Evolutionary conservation across 2,113 vertebrate species (phyloP), one percentile per base, ranked within the genome.

Genomic region (Orthonyx spaldingii): DNA sequence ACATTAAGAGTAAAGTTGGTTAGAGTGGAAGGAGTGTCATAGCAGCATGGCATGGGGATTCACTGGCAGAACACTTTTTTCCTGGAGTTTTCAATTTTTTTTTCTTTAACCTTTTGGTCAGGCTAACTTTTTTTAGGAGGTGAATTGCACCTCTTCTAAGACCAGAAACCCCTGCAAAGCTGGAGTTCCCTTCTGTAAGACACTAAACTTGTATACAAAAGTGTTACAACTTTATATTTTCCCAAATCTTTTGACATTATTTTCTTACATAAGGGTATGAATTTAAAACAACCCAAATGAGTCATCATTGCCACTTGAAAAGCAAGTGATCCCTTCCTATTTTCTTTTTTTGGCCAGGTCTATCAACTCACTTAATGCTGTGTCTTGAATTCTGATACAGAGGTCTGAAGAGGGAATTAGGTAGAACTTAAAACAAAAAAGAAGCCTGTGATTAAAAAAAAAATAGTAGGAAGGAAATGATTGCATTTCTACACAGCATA

Each of bases 21-120:
- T 47, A n/a, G 23, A 18, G 11, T 56, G 32, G 61, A 37, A 64
- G 42, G 50, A n/a, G 17, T 0, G 0, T 76, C 1, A 0, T 39
- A 56, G 42, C 11, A 47, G 66, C 15, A 63, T 83, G 70, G 13
- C 23, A 16, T 55, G 39, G 35, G 74, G 46, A 35, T 57, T 69
- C 24, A 28, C 13, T 70, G 42, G 6, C 23, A 69, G 69, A 84
- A 49, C 2, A 1, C 4, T 53, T 55, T 50, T 39, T 37, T 46
- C 3, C 37, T n/a, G 6, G 6, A 39, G 60, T 35, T 41, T 6
- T 6, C n/a, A 1, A 16, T 50, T 57, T 61, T 37, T 30, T 65
- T 16, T 49, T 78, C 11, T 63, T 41, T 57, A 77, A 66, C 3
- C 7, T 66, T 77, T 70, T 55, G 26, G 12, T 65, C 13, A 55